Evolutionary conservation across 53 echinoderm and acorn worm genomes (phyloP), one percentile per base, ranked within the genome.

Genomic region (Luidia sarsii): DNA sequence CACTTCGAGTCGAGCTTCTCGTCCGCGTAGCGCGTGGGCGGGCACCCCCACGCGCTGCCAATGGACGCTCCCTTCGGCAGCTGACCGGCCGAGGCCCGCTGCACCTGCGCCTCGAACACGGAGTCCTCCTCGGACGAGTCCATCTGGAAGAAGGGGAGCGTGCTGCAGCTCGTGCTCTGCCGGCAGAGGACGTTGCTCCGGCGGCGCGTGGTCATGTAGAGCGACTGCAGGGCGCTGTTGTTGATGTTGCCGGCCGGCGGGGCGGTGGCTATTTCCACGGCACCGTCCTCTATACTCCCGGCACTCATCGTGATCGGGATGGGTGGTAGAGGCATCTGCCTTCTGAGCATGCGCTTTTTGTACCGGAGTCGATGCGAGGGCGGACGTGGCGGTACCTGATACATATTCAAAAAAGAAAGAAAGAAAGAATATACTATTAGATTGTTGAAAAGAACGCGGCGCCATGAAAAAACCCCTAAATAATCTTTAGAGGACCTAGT

Each of bases 71-170:
- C 45, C 77, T 16, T 45, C 33, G 3, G 60, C 4, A 33, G 19
- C 35, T 38, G 32, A 41, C 57, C 8, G 18, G 0, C 16, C 1
- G 46, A 16, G n/a, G 57, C 1, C 25, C 33, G 23, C 16, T 61
- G 60, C 32, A 31, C 20, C 18, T 77, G 59, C 6, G 18, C 77
- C 21, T 77, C 77, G 39, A 62, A 77, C 9, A 77, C 77, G 16
- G 77, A 77, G 60, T 77, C 77, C 16, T 77, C 77, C 14, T 77
- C 77, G 1, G 77, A 77, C 10, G 77, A 77, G 45, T 77, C 43
- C 62, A 48, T 77, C 33, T 57, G 77, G 19, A 60, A 61, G 14
- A 33, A 77, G 46, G 77, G 77, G 45, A 77, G 77, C 32, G 28
- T 77, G 33, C 61, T 43, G 21, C 77, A 77, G 2, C 60, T 60